phyloP scores from a whole-genome alignment of 2,797 vertebrate species.

The Poecilia picta region DNA sequence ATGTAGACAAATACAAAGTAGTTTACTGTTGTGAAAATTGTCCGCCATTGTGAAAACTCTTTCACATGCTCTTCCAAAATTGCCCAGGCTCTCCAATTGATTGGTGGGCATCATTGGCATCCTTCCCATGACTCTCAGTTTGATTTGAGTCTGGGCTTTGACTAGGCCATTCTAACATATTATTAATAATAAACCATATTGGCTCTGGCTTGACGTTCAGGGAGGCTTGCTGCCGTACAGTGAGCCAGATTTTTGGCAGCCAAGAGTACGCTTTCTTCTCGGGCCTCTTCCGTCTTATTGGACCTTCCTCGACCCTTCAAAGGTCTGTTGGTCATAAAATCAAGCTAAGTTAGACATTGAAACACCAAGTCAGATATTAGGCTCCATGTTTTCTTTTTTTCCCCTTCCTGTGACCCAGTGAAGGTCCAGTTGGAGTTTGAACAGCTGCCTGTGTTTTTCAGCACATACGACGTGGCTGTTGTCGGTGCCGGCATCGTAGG shows the following conservation, averaged over 20 bases:
- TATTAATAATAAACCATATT: not conserved
- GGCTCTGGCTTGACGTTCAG: not conserved
- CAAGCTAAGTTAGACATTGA: conserved; percentile 42
- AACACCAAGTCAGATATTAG: conserved; percentile 5
- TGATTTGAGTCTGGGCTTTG: not conserved
- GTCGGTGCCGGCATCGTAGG: conserved; percentile 94
- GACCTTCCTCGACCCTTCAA: conserved; percentile 13
- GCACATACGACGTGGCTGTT: conserved; percentile 86
- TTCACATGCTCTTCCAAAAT: not conserved
- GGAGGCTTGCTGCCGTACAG: not conserved
- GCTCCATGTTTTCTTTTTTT: not conserved
- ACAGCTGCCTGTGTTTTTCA: conserved; percentile 48
- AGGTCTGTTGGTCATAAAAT: conserved; percentile 25
- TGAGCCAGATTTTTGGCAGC: not conserved
- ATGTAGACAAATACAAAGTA: not conserved
- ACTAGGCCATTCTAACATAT: not conserved
- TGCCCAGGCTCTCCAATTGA: not conserved
- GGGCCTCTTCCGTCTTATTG: not conserved
- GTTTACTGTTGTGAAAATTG: not conserved
- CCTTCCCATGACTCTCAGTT: not conserved
- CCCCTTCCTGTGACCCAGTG: not conserved
- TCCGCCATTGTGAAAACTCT: not conserved
- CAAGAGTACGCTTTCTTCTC: not conserved
- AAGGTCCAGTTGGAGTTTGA: conserved; percentile 6
- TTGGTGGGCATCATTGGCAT: not conserved